Percentiles rank a stretch among this genome's conserved stretches.
Evolutionary conservation across 2,797 vertebrate species (phyloP).

Genomic region (Arnoldichthys spilopterus): DNA sequence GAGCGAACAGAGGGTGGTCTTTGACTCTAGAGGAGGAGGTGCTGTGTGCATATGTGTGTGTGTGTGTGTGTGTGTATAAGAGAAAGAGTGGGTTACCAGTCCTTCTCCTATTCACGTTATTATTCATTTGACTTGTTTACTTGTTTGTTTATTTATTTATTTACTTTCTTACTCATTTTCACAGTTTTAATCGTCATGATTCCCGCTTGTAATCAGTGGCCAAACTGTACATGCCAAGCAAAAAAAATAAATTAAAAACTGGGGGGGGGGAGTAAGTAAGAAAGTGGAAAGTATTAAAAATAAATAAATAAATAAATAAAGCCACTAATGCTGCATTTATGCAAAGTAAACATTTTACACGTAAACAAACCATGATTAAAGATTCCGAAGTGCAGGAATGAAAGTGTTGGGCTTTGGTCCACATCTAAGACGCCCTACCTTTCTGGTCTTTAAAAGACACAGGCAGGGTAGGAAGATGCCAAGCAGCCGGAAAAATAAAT

Average conservation of each 20-base stretch:
- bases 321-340: constrained; percentile 14
- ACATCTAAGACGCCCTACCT: constrained; percentile 51
- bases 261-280: neutral
- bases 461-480: constrained; percentile 36
- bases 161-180: constrained; percentile 9
- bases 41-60: constrained; percentile 37
- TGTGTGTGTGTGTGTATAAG: constrained; percentile 57
- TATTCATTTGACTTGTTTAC: constrained; percentile 1
- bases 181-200: constrained; percentile 47
- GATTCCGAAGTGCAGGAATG: constrained; percentile 29
- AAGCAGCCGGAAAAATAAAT: constrained; percentile 6
- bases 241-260: neutral
- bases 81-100: constrained; percentile 31
- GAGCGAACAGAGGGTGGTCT: constrained; percentile 81
- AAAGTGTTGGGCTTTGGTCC: constrained; percentile 42
- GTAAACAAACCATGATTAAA: constrained; percentile 45
- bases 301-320: constrained; percentile 38
- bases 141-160: constrained; percentile 10
- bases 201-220: constrained; percentile 42
- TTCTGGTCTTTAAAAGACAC: constrained; percentile 51
- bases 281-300: constrained; percentile 34
- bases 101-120: constrained; percentile 28
- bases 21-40: constrained; percentile 74
- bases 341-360: constrained; percentile 44
- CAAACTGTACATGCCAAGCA: constrained; percentile 18